These are phyloP conservation scores for Prorops nasuta DNA, from an alignment of 1,140 invertebrate species.

Conservation along the genomic window DNA sequence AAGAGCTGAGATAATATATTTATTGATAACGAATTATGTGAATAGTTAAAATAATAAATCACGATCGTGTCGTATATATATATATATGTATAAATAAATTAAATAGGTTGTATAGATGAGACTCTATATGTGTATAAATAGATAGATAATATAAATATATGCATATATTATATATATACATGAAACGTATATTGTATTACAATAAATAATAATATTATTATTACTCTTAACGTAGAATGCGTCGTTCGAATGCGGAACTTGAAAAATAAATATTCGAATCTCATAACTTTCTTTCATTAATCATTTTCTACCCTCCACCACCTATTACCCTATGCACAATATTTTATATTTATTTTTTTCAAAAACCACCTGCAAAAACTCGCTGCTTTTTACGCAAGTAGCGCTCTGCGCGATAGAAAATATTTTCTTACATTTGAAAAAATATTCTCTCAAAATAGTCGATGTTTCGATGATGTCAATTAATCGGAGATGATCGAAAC, in stretches of 20 bases:
- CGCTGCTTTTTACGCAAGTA: too few relatives aligned
- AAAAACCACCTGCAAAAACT: too few relatives aligned
- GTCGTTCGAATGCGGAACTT: constrained; percentile 36
- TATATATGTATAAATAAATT: constrained; percentile 35
- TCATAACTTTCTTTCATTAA: not conserved
- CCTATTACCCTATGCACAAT: too few relatives aligned
- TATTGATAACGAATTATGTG: constrained; percentile 40
- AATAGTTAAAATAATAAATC: constrained; percentile 25
- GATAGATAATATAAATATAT: constrained; percentile 14
- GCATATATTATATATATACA: constrained; percentile 5
- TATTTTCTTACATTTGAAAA: too few relatives aligned
- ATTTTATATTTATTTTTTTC: too few relatives aligned
- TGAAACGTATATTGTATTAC: constrained; percentile 7
- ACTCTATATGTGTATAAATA: constrained; percentile 25
- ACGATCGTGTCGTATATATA: constrained; percentile 28
- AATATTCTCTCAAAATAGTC: too few relatives aligned
- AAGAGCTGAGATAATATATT: constrained; percentile 45
- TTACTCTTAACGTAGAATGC: constrained; percentile 19
- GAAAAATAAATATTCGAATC: constrained; percentile 41
- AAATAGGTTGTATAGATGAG: constrained; percentile 31
- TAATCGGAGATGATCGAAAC: too few relatives aligned
- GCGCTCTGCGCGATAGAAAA: too few relatives aligned
- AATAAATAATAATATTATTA: not conserved
- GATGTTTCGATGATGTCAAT: too few relatives aligned
- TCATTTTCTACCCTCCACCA: too few relatives aligned